phyloP scores from a whole-genome alignment of 2,888 invertebrate species.

The Mimas tiliae region DNA sequence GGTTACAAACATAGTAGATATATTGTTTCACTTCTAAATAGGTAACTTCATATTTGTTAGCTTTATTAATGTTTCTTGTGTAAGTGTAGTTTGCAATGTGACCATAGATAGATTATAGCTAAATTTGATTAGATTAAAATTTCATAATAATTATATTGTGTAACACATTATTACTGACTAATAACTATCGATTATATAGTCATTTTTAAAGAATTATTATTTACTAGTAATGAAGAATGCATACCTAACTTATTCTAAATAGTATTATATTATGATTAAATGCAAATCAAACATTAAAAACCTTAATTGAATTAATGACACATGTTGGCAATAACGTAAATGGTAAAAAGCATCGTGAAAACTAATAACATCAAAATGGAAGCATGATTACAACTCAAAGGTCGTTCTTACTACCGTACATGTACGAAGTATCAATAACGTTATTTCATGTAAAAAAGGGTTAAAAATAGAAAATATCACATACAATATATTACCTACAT shows the following conservation, averaged over 20 bases:
- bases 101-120: conserved; percentile 34
- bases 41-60: conserved; percentile 24
- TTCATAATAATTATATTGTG: conserved; percentile 60
- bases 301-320: conserved; percentile 54
- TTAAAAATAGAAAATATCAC: conserved; percentile 84
- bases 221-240: conserved; percentile 67
- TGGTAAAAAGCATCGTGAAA: conserved; percentile 72
- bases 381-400: conserved; percentile 68
- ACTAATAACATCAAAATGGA: conserved; percentile 72
- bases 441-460: conserved; percentile 69
- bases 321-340: conserved; percentile 70
- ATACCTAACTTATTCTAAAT: conserved; percentile 68
- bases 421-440: conserved; percentile 70
- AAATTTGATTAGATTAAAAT: conserved; percentile 57
- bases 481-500: conserved; percentile 70
- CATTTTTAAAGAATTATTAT: conserved; percentile 72
- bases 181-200: conserved; percentile 78
- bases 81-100: conserved; percentile 24
- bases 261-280: conserved; percentile 65
- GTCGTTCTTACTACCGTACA: conserved; percentile 43
- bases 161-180: conserved; percentile 55
- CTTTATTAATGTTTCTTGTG: conserved; percentile 29
- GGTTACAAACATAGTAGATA: conserved; percentile 31
- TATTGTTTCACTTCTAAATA: conserved; percentile 22
- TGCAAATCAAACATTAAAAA: conserved; percentile 70